These are phyloP conservation scores for Peromyscus californicus DNA, from an alignment of 2,113 vertebrate species.

Conservation along the genomic window DNA sequence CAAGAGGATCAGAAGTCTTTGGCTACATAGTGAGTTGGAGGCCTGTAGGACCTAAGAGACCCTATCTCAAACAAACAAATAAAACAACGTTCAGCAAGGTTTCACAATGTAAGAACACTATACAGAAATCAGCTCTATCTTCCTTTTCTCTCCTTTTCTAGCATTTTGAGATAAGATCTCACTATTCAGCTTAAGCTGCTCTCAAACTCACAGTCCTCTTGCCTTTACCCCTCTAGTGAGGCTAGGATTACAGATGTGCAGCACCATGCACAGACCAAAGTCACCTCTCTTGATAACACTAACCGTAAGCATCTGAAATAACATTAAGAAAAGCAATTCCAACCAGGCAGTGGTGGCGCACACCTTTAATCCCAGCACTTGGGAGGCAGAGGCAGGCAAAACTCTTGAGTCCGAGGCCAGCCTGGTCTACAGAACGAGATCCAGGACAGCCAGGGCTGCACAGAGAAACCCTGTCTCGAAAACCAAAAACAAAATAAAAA, in stretches of 20 bases:
- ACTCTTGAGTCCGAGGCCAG: not conserved
- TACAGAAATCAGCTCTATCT: not conserved
- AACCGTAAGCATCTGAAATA: not conserved
- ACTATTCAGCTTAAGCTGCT: not conserved
- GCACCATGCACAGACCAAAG: not conserved
- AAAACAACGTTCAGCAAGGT: not conserved
- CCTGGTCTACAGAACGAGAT: not conserved
- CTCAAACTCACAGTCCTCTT: not conserved
- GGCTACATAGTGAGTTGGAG: not conserved
- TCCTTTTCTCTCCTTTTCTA: not conserved
- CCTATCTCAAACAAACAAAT: not conserved
- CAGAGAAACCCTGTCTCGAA: not conserved
- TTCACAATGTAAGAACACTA: not conserved
- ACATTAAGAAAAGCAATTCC: constrained; percentile 38
- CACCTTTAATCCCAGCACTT: not conserved
- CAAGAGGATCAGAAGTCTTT: not conserved
- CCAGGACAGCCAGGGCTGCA: not conserved
- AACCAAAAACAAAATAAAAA: not conserved
- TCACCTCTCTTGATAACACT: not conserved
- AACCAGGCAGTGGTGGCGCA: not conserved
- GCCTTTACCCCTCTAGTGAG: not conserved
- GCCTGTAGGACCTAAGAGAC: not conserved
- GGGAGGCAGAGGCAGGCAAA: not conserved
- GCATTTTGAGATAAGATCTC: not conserved
- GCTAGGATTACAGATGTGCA: not conserved